These are phyloP conservation scores for Lacanobia wlatinum DNA, from an alignment of 2,888 invertebrate genomes.

Conservation along the genomic window DNA sequence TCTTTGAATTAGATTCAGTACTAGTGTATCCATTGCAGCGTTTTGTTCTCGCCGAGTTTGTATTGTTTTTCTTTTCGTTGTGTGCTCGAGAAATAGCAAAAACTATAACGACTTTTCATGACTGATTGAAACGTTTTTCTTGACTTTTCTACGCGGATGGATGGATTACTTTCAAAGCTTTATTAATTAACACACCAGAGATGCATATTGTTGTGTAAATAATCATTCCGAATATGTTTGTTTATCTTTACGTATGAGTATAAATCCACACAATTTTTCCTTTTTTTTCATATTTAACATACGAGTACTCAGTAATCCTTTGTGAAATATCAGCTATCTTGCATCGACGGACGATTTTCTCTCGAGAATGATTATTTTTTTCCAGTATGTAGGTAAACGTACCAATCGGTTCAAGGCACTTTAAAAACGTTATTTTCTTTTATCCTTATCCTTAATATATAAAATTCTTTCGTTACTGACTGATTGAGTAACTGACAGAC, in stretches of 20 bases:
- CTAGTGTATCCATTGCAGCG: conserved; percentile 15
- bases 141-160: neutral
- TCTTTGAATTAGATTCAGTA: conserved; percentile 38
- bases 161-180: neutral
- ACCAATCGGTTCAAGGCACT: neutral
- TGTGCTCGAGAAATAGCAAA: conserved; percentile 29
- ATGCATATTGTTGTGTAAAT: neutral
- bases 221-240: neutral
- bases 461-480: no score
- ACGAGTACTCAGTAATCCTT: no score
- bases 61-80: conserved; percentile 29
- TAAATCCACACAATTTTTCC: neutral
- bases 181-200: neutral
- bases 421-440: neutral
- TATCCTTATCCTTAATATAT: no score
- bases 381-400: neutral
- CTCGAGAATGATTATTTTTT: neutral
- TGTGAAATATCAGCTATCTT: no score
- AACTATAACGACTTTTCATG: conserved; percentile 31
- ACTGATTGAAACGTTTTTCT: conserved; percentile 11
- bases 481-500: no score
- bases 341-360: no score
- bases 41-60: conserved; percentile 20
- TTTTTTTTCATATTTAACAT: neutral
- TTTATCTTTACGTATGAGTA: neutral